Evolutionary conservation across 2,113 vertebrate genomes (phyloP).

Genomic region (Catharus minimus): DNA sequence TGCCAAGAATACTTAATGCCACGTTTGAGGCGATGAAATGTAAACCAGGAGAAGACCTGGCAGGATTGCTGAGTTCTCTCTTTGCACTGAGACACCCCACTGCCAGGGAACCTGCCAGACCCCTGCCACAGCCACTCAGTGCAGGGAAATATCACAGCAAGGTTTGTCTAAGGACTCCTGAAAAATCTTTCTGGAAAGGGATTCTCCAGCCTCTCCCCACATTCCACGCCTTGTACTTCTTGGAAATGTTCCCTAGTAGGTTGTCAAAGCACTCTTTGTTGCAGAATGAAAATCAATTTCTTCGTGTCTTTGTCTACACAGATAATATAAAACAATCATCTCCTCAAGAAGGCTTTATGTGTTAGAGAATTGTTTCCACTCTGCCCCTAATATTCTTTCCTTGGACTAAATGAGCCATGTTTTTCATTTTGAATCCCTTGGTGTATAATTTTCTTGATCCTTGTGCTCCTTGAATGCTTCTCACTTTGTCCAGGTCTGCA

Average conservation of each 20-base stretch:
- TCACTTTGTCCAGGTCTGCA: neutral
- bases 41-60: neutral
- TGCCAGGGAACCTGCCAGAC: neutral
- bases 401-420: neutral
- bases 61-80: neutral
- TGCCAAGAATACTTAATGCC: slow-evolving; percentile 12
- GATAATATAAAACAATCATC: neutral
- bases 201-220: neutral
- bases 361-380: neutral
- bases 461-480: neutral
- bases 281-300: slow-evolving; percentile 14
- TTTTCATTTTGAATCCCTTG: neutral
- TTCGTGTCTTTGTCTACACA: neutral
- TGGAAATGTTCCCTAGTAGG: slow-evolving; percentile 10
- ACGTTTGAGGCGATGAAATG: rapidly evolving
- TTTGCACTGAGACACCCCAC: neutral
- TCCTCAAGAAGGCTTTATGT: neutral
- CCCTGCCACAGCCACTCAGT: rapidly evolving
- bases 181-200: neutral
- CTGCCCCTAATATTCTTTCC: neutral
- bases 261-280: slow-evolving; percentile 23
- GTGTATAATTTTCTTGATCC: neutral
- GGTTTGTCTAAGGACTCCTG: neutral
- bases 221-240: neutral
- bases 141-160: neutral